Conservation (phyloP, 2,113 vertebrate species). For the Calonectris borealis region DNA sequence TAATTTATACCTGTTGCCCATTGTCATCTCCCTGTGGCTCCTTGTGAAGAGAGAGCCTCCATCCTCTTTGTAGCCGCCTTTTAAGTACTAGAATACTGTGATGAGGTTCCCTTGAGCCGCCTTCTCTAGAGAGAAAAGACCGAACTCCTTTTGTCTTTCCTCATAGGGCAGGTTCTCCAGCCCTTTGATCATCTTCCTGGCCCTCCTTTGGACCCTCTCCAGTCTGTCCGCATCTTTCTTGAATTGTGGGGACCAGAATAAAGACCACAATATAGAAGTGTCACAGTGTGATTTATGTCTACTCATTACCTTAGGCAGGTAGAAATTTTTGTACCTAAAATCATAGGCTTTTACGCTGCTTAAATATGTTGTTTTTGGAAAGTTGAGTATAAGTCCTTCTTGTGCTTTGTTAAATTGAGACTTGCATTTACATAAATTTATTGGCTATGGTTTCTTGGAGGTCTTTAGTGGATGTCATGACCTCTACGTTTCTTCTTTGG, state of each 20-base stretch:
- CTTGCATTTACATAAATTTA: neutral
- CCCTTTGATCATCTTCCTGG: neutral
- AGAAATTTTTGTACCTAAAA: neutral
- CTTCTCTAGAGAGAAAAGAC: neutral
- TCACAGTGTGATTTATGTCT: neutral
- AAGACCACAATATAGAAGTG: neutral
- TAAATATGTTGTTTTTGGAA: neutral
- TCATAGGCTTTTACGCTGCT: accelerated
- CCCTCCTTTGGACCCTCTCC: neutral
- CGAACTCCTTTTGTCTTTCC: neutral
- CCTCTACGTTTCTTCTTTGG: neutral
- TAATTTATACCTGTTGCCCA: neutral
- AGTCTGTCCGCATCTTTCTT: neutral
- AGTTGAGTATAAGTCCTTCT: neutral
- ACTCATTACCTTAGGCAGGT: neutral
- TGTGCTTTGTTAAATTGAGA: neutral
- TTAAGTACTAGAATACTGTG: neutral
- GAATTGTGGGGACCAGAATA: neutral
- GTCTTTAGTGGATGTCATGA: neutral
- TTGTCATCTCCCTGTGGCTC: neutral
- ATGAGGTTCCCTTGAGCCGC: neutral
- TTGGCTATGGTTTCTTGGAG: neutral
- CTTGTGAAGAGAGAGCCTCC: neutral
- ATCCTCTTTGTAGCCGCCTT: neutral
- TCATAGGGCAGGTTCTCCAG: neutral